Conservation (phyloP, 2,888 invertebrate genomes). For the Drosophila paracracens region DNA sequence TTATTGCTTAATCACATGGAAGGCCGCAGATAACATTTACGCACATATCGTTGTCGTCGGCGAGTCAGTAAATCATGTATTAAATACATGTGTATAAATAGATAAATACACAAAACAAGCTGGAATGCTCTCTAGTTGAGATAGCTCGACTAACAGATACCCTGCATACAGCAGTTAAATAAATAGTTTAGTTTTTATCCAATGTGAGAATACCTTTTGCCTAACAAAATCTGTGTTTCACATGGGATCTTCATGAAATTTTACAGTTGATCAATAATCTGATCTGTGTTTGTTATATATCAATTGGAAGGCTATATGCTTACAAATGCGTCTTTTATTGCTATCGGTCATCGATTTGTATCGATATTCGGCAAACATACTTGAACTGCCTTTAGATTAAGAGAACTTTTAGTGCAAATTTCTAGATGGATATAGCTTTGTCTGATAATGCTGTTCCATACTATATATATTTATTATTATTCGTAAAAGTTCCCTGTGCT, state of each 20-base stretch:
- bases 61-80: slow-evolving; percentile 62
- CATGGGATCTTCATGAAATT: too few relatives aligned
- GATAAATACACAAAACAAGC: background rate
- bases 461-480: background rate
- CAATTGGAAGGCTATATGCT: background rate
- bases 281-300: background rate
- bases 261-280: background rate
- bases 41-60: slow-evolving; percentile 26
- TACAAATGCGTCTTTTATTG: background rate
- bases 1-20: slow-evolving; percentile 80
- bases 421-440: fast-evolving
- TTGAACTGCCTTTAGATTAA: background rate
- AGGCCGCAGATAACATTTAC: slow-evolving; percentile 66
- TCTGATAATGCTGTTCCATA: background rate
- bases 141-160: background rate
- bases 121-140: background rate
- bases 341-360: background rate
- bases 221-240: background rate
- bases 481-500: too few relatives aligned
- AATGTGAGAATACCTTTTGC: background rate
- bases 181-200: background rate
- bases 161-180: background rate
- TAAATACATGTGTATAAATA: slow-evolving; percentile 19
- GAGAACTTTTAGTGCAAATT: background rate
- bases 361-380: background rate